A percentile compares a stretch with the other conserved stretches of the same genome.
phyloP scores from a whole-genome alignment of 2,113 vertebrate genomes.

The Crotophaga sulcirostris region DNA sequence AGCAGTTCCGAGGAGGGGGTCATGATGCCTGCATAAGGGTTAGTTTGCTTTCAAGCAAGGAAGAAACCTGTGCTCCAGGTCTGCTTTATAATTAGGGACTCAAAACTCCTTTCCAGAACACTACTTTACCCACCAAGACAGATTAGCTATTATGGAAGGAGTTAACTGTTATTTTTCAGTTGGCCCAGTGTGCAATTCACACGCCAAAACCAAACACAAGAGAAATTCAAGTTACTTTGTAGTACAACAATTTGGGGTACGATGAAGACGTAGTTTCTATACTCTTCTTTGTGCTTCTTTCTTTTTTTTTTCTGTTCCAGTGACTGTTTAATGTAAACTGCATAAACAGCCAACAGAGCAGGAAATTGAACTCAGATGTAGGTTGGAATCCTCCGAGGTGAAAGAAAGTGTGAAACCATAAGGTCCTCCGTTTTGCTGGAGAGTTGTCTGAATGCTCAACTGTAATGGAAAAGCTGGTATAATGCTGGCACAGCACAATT shows the following conservation, averaged over 20 bases:
- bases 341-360: constrained; percentile 8
- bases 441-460: background rate
- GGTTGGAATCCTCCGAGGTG: background rate
- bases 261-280: background rate
- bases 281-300: background rate
- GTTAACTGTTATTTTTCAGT: background rate
- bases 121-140: background rate
- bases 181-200: background rate
- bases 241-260: background rate
- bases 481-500: background rate
- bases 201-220: background rate
- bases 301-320: background rate
- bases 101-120: background rate
- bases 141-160: background rate
- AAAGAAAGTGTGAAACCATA: constrained; percentile 8
- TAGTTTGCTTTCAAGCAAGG: background rate
- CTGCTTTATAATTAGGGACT: background rate
- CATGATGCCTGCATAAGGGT: background rate
- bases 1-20: background rate
- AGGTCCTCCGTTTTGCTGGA: background rate
- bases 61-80: background rate
- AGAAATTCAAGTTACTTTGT: background rate
- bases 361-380: constrained; percentile 52
- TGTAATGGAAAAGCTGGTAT: background rate
- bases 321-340: background rate